Evolutionary conservation across 2,888 invertebrate species (phyloP).

Genomic region (Atrina japonica): DNA sequence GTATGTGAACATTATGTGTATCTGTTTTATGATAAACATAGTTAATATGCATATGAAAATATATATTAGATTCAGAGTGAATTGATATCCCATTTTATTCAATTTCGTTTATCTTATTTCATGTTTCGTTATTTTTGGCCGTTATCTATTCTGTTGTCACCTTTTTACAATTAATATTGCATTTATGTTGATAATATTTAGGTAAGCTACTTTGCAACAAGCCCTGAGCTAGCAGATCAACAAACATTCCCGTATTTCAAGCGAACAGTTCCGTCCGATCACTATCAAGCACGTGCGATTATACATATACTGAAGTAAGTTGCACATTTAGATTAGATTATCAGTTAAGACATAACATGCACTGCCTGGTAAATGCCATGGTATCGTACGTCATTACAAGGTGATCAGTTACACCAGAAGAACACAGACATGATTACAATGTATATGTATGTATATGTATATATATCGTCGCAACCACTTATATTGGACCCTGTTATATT

Average conservation of each 20-base stretch:
- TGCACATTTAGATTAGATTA: not conserved
- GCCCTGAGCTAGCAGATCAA: slow-evolving; percentile 83
- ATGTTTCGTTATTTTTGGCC: not conserved
- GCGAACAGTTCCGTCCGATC: slow-evolving; percentile 84
- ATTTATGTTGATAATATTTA: slow-evolving; percentile 42
- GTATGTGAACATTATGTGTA: no score
- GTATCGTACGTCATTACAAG: not conserved
- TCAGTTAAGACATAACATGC: no score
- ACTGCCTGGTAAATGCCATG: not conserved
- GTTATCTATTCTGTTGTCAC: not conserved
- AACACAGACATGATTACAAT: no score
- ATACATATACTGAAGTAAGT: slow-evolving; percentile 83
- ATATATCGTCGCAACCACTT: no score
- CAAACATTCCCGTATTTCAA: slow-evolving; percentile 83
- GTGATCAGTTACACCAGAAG: no score
- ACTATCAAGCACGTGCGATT: slow-evolving; percentile 83
- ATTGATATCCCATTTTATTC: not conserved
- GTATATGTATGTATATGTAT: no score
- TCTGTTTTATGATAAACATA: no score
- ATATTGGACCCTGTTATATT: no score
- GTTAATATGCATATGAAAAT: not conserved
- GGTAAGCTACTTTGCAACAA: slow-evolving; percentile 84
- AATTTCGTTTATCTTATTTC: not conserved
- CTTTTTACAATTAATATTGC: no score
- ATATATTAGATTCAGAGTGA: not conserved